phyloP scores from a whole-genome alignment of 1,140 invertebrate species.

The Rhagoletis pomonella region DNA sequence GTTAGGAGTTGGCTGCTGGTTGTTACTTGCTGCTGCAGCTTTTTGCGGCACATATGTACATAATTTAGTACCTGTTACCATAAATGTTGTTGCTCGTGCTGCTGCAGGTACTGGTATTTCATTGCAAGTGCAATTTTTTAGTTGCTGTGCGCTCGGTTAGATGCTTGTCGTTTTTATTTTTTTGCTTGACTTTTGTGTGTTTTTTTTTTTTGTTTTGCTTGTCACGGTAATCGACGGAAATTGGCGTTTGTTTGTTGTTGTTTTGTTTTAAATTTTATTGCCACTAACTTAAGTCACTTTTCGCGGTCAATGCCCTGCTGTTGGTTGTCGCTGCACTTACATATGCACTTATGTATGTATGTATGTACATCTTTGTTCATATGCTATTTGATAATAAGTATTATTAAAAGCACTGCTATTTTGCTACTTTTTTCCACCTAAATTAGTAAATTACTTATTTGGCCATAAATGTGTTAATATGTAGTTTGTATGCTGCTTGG shows the following conservation, averaged over 20 bases:
- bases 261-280: conserved; percentile 1
- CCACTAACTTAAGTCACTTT: conserved; percentile 38
- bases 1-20: neutral
- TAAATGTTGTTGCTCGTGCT: conserved; percentile 2
- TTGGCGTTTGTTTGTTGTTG: neutral
- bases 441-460: conserved; percentile 39
- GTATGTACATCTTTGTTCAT: neutral
- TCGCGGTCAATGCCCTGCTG: conserved; percentile 48
- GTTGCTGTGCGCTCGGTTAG: neutral
- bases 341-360: neutral
- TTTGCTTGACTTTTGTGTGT: neutral
- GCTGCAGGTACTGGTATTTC: conserved; percentile 20
- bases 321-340: neutral
- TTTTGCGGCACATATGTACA: neutral
- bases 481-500: neutral
- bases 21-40: neutral
- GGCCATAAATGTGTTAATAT: neutral
- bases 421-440: neutral
- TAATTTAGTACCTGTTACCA: conserved; percentile 50
- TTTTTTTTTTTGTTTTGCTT: neutral
- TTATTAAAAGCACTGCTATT: neutral
- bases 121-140: neutral
- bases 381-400: conserved; percentile 14
- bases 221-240: conserved; percentile 36
- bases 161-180: neutral